Base-by-base conservation (phyloP, 2,888 invertebrate species). In the Mythimna vitellina region DNA sequence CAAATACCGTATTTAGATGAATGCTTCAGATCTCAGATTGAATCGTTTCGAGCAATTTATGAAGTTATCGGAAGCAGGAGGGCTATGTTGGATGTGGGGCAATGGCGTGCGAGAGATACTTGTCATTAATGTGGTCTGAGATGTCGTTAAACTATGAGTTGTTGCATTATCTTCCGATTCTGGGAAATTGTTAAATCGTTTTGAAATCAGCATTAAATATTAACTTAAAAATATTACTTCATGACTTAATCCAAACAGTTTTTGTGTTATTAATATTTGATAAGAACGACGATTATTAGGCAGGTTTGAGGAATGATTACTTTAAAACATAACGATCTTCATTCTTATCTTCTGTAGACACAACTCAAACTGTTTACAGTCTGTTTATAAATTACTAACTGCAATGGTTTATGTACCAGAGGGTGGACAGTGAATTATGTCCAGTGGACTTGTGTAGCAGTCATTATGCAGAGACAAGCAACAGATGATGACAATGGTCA, bases 1-100 rank as follows among this genome's bases (percentile, higher is more conserved):
- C 78, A 74, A 80, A 73, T 83, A 69, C 83, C 74, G 81, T 81
- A 77, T 85, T 80, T 78, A 81, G 81, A 78, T 80, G 80, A 80
- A 78, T 77, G 76, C 80, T 75, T 81, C 65, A 80, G 78, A 83
- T 81, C 78, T 75, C 49, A 69, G 56, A 77, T 66, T 81, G 70
- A 74, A 78, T 64, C 60, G 80, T 80, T 71, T 73, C 54, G 12
- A 22, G 25, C 62, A 56, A 80, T 82, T 78, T 70, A 73, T 76
- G 65, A 65, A 57, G 70, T 69, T 68, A 70, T 73, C 75, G 73
- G 46, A 57, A 42, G 49, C 20, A 35, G 53, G 32, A 76, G 64
- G 29, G 29, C 49, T 51, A 49, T n/a, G 63, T 38, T 42, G 32
- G 20, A 82, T 62, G 69, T 82, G 29, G 76, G 70, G 64, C 57